These are phyloP conservation scores for Hyalella azteca DNA, from an alignment of 2,888 invertebrate species.

Conservation along the genomic window DNA sequence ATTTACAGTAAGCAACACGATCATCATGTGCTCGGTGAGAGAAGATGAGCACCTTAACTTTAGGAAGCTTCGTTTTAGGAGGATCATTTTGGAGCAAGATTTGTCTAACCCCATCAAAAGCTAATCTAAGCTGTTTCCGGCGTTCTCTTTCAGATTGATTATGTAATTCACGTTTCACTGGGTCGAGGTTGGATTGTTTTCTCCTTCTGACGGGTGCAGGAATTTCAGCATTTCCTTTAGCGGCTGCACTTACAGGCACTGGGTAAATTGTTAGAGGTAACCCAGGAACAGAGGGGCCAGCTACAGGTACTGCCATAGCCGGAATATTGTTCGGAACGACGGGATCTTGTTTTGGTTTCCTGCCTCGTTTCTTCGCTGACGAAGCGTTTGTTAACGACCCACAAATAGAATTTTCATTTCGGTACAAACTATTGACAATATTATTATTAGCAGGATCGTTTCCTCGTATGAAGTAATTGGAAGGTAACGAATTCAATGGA, in stretches of 20 bases:
- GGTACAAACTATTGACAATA: neutral
- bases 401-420: conserved; percentile 2
- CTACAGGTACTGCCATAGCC: neutral
- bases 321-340: neutral
- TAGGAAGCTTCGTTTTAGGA: neutral
- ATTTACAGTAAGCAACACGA: too few species aligned
- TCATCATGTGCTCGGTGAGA: too few species aligned
- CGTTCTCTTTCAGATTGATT: neutral
- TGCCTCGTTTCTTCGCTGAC: neutral
- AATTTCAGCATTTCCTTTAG: neutral
- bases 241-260: neutral
- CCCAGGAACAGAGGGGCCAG: neutral
- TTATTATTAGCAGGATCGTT: neutral
- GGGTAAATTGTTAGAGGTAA: neutral
- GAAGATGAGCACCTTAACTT: neutral
- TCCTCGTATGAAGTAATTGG: neutral
- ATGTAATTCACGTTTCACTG: neutral
- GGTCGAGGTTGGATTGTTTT: neutral
- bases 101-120: neutral
- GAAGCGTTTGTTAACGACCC: neutral
- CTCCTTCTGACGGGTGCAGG: neutral
- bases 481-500: neutral
- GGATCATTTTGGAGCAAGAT: neutral
- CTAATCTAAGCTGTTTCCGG: neutral
- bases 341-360: neutral